Conservation (phyloP, 2,888 invertebrate genomes). For the Noctua fimbriata region DNA sequence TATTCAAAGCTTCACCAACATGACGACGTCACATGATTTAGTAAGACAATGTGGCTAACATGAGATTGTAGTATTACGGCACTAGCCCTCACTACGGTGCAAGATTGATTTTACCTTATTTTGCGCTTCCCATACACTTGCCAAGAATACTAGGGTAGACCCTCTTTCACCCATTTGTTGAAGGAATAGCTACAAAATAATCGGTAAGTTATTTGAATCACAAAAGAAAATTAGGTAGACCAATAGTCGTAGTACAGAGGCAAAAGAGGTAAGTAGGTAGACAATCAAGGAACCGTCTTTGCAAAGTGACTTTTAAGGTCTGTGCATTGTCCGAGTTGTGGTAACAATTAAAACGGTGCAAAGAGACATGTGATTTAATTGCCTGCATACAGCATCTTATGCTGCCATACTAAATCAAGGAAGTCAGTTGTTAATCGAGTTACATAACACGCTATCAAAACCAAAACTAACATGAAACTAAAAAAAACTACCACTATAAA, state of each 20-base stretch:
- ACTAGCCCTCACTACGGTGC: conserved; percentile 70
- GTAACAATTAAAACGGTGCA: not conserved
- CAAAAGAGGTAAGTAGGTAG: conserved; percentile 8
- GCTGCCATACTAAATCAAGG: not conserved
- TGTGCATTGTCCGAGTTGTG: not conserved
- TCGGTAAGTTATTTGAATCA: conserved; percentile 60
- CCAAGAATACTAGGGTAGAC: conserved; percentile 87
- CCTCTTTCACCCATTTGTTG: conserved; percentile 89
- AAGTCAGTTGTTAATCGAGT: conserved; percentile 18
- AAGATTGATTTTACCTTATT: conserved; percentile 80
- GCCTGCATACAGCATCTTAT: conserved; percentile 9
- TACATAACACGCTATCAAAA: conserved; percentile 20
- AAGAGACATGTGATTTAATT: not conserved
- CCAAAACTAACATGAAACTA: conserved; percentile 7
- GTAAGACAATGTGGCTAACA: conserved; percentile 75
- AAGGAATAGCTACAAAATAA: conserved; percentile 86
- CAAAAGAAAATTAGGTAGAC: conserved; percentile 31
- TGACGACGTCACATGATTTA: conserved; percentile 66
- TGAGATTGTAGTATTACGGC: conserved; percentile 67
- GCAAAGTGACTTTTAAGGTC: not conserved
- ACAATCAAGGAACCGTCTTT: conserved; percentile 8
- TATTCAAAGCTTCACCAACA: conserved; percentile 70
- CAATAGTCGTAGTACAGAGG: conserved; percentile 3
- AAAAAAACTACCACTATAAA: not conserved
- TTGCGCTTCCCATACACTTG: conserved; percentile 83